phyloP scores from a whole-genome alignment of 2,888 invertebrate genomes.

The Harpagoxenus sublaevis region DNA sequence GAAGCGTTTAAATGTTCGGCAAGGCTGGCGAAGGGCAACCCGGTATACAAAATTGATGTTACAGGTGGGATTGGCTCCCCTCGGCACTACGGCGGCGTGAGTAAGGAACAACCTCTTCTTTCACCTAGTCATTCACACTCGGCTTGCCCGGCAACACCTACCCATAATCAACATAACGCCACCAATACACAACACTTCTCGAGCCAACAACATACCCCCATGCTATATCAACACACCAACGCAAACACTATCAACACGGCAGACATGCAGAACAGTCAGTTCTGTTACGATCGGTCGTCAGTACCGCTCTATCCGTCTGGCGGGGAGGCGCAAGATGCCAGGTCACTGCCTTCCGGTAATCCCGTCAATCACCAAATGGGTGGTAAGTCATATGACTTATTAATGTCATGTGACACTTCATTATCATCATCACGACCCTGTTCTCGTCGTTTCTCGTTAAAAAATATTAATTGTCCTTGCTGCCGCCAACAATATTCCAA shows the following conservation, averaged over 20 bases:
- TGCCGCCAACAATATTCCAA: background rate
- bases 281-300: constrained; percentile 88
- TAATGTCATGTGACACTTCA: constrained; percentile 85
- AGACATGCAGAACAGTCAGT: constrained; percentile 87
- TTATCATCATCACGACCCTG: constrained; percentile 74
- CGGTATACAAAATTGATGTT: constrained; percentile 84
- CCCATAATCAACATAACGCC: constrained; percentile 88
- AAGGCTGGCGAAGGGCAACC: constrained; percentile 50
- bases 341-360: constrained; percentile 84
- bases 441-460: background rate
- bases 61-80: constrained; percentile 89
- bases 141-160: constrained; percentile 85
- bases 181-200: constrained; percentile 83
- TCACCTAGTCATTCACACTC: constrained; percentile 89
- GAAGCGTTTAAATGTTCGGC: constrained; percentile 48
- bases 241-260: constrained; percentile 86
- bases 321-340: constrained; percentile 84
- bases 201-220: constrained; percentile 85
- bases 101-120: constrained; percentile 85
- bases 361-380: constrained; percentile 86
- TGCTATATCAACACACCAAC: constrained; percentile 85
- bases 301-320: constrained; percentile 85
- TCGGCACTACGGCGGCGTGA: constrained; percentile 87
- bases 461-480: background rate
- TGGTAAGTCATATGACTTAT: constrained; percentile 86